Conservation (phyloP, 2,797 vertebrate species). For the Rhynchonycteris naso region DNA sequence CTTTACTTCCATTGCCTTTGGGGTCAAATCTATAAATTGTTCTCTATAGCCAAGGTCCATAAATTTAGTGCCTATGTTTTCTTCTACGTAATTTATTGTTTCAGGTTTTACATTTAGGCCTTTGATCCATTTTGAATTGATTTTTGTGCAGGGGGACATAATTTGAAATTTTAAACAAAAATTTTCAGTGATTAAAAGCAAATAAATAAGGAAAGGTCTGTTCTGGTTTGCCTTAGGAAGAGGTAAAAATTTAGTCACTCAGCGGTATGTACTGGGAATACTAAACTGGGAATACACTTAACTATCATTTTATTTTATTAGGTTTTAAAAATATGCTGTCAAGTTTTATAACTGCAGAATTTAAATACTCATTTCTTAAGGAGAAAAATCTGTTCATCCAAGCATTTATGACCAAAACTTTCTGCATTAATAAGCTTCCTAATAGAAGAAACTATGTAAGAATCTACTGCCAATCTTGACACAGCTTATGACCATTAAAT, state of each 20-base stretch:
- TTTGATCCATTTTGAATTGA: too few relatives aligned
- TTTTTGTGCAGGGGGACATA: too few relatives aligned
- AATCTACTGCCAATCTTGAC: not conserved
- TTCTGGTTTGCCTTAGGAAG: conserved; percentile 32
- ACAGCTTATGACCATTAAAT: conserved; percentile 49
- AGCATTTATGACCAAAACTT: conserved; percentile 58
- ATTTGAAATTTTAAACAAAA: not conserved
- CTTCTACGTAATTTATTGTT: too few relatives aligned
- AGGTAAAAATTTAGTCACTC: conserved; percentile 38
- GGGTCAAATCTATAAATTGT: too few relatives aligned
- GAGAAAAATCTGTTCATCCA: conserved; percentile 60
- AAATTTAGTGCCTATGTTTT: too few relatives aligned
- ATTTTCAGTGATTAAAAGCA: not conserved
- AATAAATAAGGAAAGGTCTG: not conserved
- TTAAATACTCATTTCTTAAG: conserved; percentile 69
- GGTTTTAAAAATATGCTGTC: conserved; percentile 35
- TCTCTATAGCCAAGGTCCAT: too few relatives aligned
- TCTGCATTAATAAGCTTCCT: conserved; percentile 45
- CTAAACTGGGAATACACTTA: conserved; percentile 34
- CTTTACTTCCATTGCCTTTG: too few relatives aligned
- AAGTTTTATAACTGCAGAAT: conserved; percentile 61
- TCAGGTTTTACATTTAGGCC: too few relatives aligned
- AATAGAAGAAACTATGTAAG: conserved; percentile 19
- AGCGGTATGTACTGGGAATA: not conserved
- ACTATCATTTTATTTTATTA: conserved; percentile 57